A percentile compares a stretch with the other conserved stretches of the same genome.
These are phyloP conservation scores for Oophaga sylvatica DNA, from an alignment of 2,797 vertebrate species.

Conservation along the genomic window DNA sequence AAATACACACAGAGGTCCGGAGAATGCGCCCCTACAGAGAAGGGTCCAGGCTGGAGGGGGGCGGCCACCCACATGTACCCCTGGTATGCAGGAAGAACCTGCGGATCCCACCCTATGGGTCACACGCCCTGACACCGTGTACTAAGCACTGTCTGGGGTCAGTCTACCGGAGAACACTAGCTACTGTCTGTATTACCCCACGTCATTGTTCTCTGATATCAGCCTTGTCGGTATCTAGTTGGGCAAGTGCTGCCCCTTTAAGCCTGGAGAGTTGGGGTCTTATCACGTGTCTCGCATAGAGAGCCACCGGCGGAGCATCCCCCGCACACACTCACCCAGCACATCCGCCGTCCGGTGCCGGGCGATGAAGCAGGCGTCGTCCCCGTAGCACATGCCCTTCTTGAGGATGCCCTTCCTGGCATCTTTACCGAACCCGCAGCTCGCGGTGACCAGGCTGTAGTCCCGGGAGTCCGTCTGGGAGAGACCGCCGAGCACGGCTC, in stretches of 20 bases:
- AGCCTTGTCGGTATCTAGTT: background rate
- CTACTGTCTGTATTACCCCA: too few species aligned
- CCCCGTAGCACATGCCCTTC: conserved; percentile 97
- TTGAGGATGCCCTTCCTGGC: conserved; percentile 97
- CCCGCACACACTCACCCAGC: conserved; percentile 78
- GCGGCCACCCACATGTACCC: too few species aligned
- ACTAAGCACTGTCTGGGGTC: too few species aligned
- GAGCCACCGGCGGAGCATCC: too few species aligned
- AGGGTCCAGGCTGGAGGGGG: too few species aligned
- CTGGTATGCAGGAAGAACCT: too few species aligned
- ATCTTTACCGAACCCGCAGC: conserved; percentile 96
- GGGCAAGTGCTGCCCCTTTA: background rate
- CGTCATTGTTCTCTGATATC: too few species aligned
- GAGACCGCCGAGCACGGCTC: conserved; percentile 94
- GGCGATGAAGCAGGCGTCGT: conserved; percentile 95
- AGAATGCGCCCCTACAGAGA: too few species aligned
- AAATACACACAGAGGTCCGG: too few species aligned
- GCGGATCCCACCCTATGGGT: too few species aligned
- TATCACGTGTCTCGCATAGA: background rate
- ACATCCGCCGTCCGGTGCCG: conserved; percentile 88
- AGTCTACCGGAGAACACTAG: too few species aligned
- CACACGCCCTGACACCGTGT: too few species aligned
- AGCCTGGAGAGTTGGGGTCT: background rate
- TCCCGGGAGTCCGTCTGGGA: conserved; percentile 95
- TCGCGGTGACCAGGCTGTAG: conserved; percentile 94